A percentile compares a stretch with the other conserved stretches of the same genome.
These are phyloP conservation scores for Baronia brevicornis DNA, from an alignment of 2,888 invertebrate genomes.

Conservation along the genomic window DNA sequence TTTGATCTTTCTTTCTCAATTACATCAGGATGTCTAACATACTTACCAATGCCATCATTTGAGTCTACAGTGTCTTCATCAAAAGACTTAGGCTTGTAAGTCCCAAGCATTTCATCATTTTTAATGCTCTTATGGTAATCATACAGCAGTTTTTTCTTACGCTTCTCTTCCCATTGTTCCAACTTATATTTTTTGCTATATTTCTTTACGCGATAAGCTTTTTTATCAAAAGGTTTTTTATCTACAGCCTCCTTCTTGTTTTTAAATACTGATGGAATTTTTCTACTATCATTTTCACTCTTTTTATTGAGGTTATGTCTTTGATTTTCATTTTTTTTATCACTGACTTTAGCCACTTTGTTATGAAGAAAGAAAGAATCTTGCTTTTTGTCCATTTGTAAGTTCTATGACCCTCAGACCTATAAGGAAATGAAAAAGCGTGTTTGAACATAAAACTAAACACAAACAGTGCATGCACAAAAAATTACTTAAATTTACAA, in stretches of 20 bases:
- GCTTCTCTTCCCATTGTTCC: constrained; percentile 80
- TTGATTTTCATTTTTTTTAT: constrained; percentile 17
- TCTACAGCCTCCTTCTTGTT: constrained; percentile 21
- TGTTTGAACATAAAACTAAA: constrained; percentile 47
- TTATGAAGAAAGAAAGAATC: constrained; percentile 49
- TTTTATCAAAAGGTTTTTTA: constrained; percentile 81
- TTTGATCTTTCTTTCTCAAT: constrained; percentile 34
- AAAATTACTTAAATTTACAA: constrained; percentile 9
- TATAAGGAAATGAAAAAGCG: constrained; percentile 71
- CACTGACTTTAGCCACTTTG: constrained; percentile 30
- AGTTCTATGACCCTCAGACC: constrained; percentile 40
- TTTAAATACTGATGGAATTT: constrained; percentile 30
- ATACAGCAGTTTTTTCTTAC: constrained; percentile 73
- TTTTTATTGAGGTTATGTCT: constrained; percentile 24
- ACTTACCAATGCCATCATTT: constrained; percentile 38
- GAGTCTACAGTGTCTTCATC: constrained; percentile 59
- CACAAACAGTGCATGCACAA: constrained; percentile 16
- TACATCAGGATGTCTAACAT: constrained; percentile 60
- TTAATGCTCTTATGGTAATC: constrained; percentile 75
- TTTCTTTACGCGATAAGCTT: constrained; percentile 78
- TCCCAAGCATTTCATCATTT: constrained; percentile 54
- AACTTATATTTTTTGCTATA: constrained; percentile 83
- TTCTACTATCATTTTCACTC: constrained; percentile 43
- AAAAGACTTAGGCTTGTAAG: constrained; percentile 67
- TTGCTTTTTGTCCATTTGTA: constrained; percentile 50